Evolutionary conservation across 2,888 invertebrate genomes (phyloP).

Genomic region (Agrochola litura): DNA sequence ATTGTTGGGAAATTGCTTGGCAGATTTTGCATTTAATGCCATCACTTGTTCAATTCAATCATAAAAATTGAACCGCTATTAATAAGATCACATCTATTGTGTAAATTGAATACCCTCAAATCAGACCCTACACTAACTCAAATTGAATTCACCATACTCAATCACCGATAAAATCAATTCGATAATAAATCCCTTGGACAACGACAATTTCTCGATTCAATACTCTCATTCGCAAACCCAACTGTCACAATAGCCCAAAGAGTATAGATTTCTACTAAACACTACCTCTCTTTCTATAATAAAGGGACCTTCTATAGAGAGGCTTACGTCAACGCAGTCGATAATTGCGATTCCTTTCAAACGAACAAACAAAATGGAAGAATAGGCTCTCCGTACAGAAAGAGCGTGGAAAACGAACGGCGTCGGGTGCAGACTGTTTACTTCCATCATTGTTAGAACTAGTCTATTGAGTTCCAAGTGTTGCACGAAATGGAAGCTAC

Average conservation of each 20-base stretch:
- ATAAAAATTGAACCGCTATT: background rate
- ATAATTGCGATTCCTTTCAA: constrained; percentile 71
- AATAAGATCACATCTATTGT: constrained; percentile 18
- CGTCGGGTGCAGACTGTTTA: constrained; percentile 75
- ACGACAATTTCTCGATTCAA: constrained; percentile 24
- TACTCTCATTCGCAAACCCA: constrained; percentile 6
- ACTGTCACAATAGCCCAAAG: constrained; percentile 32
- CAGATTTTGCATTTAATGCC: no score
- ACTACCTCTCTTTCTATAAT: constrained; percentile 38
- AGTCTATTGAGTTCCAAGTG: constrained; percentile 51
- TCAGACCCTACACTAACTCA: constrained; percentile 9
- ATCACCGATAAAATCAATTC: constrained; percentile 13
- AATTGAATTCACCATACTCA: constrained; percentile 7
- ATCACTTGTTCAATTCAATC: no score
- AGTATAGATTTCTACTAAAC: constrained; percentile 42
- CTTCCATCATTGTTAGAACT: constrained; percentile 68
- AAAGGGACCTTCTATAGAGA: constrained; percentile 48
- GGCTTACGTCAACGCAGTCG: constrained; percentile 60
- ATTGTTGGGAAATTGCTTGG: no score
- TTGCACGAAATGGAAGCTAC: constrained; percentile 48
- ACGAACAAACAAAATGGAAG: constrained; percentile 65
- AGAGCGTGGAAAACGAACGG: constrained; percentile 49
- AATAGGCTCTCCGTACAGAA: constrained; percentile 62
- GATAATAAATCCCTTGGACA: constrained; percentile 2
- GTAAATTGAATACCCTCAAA: constrained; percentile 7